phyloP scores from a whole-genome alignment of 2,888 invertebrate species.

The Capitulum mitella region DNA sequence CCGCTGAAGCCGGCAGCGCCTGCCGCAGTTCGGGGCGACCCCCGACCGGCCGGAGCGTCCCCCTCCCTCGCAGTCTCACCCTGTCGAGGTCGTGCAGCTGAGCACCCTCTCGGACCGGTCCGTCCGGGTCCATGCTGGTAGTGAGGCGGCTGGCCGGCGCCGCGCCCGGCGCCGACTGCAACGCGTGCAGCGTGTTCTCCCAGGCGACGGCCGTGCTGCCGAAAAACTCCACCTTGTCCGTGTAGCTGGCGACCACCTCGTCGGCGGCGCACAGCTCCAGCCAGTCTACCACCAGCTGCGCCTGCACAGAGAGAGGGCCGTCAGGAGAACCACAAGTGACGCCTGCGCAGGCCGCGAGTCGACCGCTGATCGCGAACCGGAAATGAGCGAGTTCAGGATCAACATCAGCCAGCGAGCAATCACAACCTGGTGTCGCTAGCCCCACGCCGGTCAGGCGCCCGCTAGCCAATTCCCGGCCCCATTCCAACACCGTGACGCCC shows the following conservation, averaged over 20 bases:
- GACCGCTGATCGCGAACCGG: not conserved
- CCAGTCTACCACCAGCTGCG: conserved; percentile 85
- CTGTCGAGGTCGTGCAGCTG: conserved; percentile 76
- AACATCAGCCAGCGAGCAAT: too few relatives aligned
- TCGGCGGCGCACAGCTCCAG: conserved; percentile 71
- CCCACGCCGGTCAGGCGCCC: too few relatives aligned
- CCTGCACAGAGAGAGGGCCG: conserved; percentile 19
- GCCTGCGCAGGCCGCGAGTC: not conserved
- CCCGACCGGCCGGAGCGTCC: too few relatives aligned
- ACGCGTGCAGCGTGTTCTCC: conserved; percentile 82
- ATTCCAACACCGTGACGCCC: too few relatives aligned
- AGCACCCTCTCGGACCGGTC: conserved; percentile 67
- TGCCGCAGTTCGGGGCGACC: too few relatives aligned
- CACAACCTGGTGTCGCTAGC: too few relatives aligned
- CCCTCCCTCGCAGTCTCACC: too few relatives aligned
- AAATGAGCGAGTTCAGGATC: too few relatives aligned
- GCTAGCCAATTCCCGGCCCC: too few relatives aligned
- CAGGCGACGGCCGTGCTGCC: conserved; percentile 76
- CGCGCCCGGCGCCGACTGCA: conserved; percentile 46
- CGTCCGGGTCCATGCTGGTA: conserved; percentile 78
- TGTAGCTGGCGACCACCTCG: conserved; percentile 43
- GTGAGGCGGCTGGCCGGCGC: conserved; percentile 54
- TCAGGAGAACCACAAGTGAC: not conserved
- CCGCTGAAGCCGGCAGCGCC: too few relatives aligned
- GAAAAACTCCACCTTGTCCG: conserved; percentile 58